phyloP scores from a whole-genome alignment of 2,888 invertebrate species.

The Drosophila anomalata region DNA sequence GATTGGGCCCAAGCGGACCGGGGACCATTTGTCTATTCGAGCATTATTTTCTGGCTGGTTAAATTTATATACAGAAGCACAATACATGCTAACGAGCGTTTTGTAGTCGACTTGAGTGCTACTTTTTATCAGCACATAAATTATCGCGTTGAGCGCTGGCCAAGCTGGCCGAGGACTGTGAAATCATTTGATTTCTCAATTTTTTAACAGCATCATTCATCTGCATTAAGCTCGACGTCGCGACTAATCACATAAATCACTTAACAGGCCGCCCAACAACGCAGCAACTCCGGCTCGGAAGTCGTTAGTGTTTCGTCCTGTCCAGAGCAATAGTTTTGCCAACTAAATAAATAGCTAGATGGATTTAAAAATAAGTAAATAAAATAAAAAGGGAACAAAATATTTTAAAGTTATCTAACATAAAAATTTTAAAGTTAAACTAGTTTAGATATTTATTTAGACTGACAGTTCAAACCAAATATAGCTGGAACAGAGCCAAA shows the following conservation, averaged over 20 bases:
- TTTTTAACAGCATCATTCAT: constrained; percentile 37
- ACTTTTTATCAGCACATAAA: constrained; percentile 47
- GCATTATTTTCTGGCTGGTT: constrained; percentile 79
- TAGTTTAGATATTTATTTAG: constrained; percentile 14
- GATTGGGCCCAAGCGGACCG: constrained; percentile 12
- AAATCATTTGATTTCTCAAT: constrained; percentile 43
- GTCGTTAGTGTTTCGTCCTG: constrained; percentile 13
- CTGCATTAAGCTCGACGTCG: constrained; percentile 15
- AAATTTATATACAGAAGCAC: constrained; percentile 67
- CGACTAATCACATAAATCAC: constrained; percentile 58
- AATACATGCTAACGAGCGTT: constrained; percentile 73
- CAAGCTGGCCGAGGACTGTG: constrained; percentile 13
- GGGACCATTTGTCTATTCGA: constrained; percentile 68
- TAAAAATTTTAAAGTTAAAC: no score
- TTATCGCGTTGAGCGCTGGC: constrained; percentile 23
- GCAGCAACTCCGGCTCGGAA: constrained; percentile 41
- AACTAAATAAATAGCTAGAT: constrained; percentile 1
- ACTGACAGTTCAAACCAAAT: constrained; percentile 1
- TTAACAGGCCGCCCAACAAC: constrained; percentile 49
- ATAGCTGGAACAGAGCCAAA: neutral
- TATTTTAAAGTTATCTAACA: no score
- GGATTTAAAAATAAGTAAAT: neutral
- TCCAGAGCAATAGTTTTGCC: constrained; percentile 41
- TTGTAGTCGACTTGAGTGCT: constrained; percentile 57
- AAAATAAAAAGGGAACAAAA: no score